Evolutionary conservation across 2,113 vertebrate species (phyloP), one percentile per base, ranked within the genome.

Genomic region (Lepus europaeus): DNA sequence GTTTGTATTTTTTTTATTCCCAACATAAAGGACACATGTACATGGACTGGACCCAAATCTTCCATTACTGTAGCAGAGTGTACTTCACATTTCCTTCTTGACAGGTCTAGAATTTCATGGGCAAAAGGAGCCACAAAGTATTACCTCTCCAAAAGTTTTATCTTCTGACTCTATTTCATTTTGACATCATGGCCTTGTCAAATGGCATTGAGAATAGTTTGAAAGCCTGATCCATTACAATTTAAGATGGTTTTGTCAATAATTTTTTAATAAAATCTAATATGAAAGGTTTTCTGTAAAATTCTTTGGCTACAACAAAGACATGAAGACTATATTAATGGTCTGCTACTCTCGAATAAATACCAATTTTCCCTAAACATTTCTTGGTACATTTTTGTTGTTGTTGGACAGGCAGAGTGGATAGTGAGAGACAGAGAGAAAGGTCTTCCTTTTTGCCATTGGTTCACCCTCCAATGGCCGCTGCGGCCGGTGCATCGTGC

Each of bases 1-100:
- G 16, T 76, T 89, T 94, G 31, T 85, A 51, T 70, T 92, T 96
- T 45, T 95, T 56, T 59, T 19, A 64, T 64, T 78, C 93, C 53
- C 8, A 80, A 36, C 70, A 66, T 90, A 76, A 94, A 31, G 45
- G 20, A 20, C 29, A 82, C 2, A 23, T 14, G 9, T 9, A 31
- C 14, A 36, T 64, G 90, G 53, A 9, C 23, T 87, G 78, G 20
- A 66, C 64, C 16, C 17, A 64, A 86, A 61, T 45, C 33, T n/a
- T 31, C 22, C 9, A 70, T 61, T 64, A 85, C 39, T 36, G 33
- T n/a, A 64, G 9, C 33, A 94, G 5, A 81, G 22, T 82, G 31
- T 4, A 85, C 6, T n/a, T 84, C 14, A 56, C 3, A 72, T 66
- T 87, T 93, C 25, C 3, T 64, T 89, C 64, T 66, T 22, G 66